These are phyloP conservation scores for Ruditapes philippinarum DNA, from an alignment of 1,140 invertebrate genomes.

Conservation along the genomic window DNA sequence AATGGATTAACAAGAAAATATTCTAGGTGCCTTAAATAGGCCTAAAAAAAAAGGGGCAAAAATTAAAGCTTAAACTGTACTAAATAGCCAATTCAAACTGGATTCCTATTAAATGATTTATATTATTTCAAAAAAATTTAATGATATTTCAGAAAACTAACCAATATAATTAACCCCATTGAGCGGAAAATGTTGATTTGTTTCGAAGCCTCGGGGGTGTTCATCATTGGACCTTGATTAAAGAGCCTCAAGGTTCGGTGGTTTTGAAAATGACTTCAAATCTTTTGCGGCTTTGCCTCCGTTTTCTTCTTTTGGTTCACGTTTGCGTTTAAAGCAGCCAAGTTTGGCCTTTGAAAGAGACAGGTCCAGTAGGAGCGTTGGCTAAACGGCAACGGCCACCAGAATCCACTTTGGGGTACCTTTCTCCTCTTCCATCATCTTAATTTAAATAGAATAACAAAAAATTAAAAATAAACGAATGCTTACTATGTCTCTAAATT, in stretches of 20 bases:
- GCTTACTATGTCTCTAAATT: too few species aligned
- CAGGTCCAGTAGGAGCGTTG: constrained; percentile 80
- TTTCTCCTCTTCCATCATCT: constrained; percentile 63
- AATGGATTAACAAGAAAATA: too few species aligned
- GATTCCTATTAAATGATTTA: too few species aligned
- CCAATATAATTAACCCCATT: constrained; percentile 84
- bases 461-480: too few species aligned
- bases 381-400: constrained; percentile 73
- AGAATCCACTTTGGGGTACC: constrained; percentile 73
- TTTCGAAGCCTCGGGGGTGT: constrained; percentile 92
- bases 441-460: background rate
- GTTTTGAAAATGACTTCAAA: constrained; percentile 85
- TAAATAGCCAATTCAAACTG: too few species aligned
- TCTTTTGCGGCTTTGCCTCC: constrained; percentile 85
- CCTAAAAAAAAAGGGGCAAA: too few species aligned
- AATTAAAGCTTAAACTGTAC: too few species aligned
- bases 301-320: constrained; percentile 87
- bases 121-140: too few species aligned
- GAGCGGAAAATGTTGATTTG: constrained; percentile 85
- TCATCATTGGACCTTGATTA: constrained; percentile 93
- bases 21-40: too few species aligned
- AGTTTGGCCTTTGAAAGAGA: constrained; percentile 80
- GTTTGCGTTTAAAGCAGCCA: constrained; percentile 83
- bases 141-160: too few species aligned
- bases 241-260: constrained; percentile 92